These are phyloP conservation scores for Nannobrachium achirus DNA, from an alignment of 2,113 vertebrate genomes.

Conservation along the genomic window DNA sequence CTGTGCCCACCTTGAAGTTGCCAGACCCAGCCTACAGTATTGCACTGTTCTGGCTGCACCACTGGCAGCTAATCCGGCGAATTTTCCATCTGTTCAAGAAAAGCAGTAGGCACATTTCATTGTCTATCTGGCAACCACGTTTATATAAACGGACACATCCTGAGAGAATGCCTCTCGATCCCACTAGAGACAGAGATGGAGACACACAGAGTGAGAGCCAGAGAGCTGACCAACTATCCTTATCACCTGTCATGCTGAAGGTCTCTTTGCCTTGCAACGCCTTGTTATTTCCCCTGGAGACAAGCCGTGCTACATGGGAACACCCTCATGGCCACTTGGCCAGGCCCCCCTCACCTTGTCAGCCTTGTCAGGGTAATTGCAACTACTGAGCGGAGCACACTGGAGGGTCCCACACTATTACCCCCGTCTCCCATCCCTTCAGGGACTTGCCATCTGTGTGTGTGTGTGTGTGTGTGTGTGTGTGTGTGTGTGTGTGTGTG, in stretches of 20 bases:
- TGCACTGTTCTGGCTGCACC: too few relatives aligned
- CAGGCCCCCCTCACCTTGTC: conserved; percentile 6
- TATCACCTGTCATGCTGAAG: conserved; percentile 31
- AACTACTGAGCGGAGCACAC: background rate
- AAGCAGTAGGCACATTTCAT: background rate
- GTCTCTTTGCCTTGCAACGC: conserved; percentile 8
- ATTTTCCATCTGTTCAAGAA: background rate
- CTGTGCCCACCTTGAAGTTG: too few relatives aligned
- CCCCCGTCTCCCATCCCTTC: background rate
- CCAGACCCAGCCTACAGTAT: too few relatives aligned
- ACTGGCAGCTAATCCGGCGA: background rate
- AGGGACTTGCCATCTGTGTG: background rate
- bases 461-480: conserved; percentile 10
- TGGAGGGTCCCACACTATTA: conserved; percentile 9
- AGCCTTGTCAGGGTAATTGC: background rate
- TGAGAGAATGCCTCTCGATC: background rate
- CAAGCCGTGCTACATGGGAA: conserved; percentile 12
- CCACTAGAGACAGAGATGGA: background rate
- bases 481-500: background rate
- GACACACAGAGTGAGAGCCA: too few relatives aligned
- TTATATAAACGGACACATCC: background rate
- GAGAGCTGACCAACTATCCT: conserved; percentile 5
- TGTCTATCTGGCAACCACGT: background rate
- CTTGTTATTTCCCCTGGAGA: conserved; percentile 16
- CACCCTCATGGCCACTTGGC: background rate